phyloP scores from a whole-genome alignment of 53 echinoderm and acorn worm species.

The Holothuria scabra region DNA sequence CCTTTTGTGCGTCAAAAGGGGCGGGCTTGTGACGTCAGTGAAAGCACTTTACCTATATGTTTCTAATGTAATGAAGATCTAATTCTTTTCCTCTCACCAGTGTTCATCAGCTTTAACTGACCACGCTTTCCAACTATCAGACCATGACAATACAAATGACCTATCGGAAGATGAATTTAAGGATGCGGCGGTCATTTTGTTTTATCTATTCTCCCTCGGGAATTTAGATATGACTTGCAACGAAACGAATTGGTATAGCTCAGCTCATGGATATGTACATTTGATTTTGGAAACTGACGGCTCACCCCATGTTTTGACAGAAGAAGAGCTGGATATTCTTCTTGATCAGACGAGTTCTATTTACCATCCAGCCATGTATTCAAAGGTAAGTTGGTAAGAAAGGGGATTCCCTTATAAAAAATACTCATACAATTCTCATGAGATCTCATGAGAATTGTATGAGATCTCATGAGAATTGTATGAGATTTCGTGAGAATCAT shows the following conservation, averaged over 20 bases:
- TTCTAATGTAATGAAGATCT: too few species aligned
- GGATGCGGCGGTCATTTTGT: not conserved
- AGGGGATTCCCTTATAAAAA: too few species aligned
- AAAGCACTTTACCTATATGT: too few species aligned
- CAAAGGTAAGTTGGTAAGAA: constrained; percentile 30
- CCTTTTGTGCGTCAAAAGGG: too few species aligned
- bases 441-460: too few species aligned
- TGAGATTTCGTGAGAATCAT: too few species aligned
- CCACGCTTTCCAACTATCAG: too few species aligned
- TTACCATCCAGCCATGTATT: not conserved
- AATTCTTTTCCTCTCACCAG: not conserved
- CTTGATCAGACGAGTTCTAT: not conserved
- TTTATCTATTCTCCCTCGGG: not conserved
- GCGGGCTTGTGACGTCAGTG: too few species aligned
- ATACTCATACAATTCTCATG: too few species aligned
- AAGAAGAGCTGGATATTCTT: not conserved
- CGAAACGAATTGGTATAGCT: not conserved
- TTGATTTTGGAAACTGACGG: not conserved
- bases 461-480: too few species aligned
- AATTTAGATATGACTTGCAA: not conserved
- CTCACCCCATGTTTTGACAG: not conserved
- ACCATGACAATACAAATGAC: not conserved
- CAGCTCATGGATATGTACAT: not conserved
- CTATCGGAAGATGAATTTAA: constrained; percentile 20
- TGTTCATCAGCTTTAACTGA: not conserved